These are phyloP conservation scores for Myrmecobius fasciatus DNA, from an alignment of 2,113 vertebrate genomes.

Conservation along the genomic window DNA sequence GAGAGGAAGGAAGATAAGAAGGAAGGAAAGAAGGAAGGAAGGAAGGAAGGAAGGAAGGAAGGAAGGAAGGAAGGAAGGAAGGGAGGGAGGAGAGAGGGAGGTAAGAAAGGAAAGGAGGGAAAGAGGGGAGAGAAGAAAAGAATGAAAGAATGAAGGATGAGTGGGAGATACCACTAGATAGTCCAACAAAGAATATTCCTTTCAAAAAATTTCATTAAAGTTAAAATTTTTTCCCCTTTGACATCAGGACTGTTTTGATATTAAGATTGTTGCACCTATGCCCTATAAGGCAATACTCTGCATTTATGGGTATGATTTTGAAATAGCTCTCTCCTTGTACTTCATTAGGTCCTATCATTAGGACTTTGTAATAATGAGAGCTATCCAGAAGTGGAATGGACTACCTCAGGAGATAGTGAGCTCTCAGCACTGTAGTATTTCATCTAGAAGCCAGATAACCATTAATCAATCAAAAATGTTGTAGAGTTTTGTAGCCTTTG, in stretches of 20 bases:
- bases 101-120: neutral
- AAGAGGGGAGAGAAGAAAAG: neutral
- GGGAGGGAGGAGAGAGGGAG: neutral
- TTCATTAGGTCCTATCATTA: neutral
- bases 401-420: neutral
- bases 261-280: neutral
- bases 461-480: neutral
- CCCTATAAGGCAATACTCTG: neutral
- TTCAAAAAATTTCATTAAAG: neutral
- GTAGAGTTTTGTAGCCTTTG: neutral
- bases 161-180: too few species aligned
- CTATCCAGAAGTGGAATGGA: neutral
- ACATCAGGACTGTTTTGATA: neutral
- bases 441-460: neutral
- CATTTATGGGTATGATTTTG: neutral
- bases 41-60: neutral
- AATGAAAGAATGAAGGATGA: too few species aligned
- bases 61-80: neutral
- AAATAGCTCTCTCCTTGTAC: neutral
- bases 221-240: neutral
- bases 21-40: neutral
- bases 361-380: neutral
- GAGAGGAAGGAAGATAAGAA: neutral
- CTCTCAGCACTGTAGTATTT: neutral
- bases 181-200: neutral